Base-by-base conservation (phyloP, 2,113 vertebrate genomes). In the Stictonetta naevosa region DNA sequence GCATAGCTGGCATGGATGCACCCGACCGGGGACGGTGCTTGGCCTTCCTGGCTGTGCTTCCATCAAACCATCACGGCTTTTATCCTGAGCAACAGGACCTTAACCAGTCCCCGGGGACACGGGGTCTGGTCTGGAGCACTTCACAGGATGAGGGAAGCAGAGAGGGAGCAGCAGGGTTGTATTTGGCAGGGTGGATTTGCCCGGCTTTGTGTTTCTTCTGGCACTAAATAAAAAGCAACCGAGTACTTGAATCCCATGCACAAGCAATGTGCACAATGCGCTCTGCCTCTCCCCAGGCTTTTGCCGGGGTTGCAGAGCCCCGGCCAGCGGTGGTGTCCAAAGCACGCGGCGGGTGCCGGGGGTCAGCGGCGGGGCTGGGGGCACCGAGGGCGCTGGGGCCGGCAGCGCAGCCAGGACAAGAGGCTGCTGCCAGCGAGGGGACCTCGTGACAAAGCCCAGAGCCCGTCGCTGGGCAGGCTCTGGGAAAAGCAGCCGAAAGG, bases 11-110 rank as follows among this genome's bases (percentile, higher is more conserved):
- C 10, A 1, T 1, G 14, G 68, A 4, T 23, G 46, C 69, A 34
- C 31, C 4, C 0, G 12, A 12, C 9, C 1, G 1, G 25, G 26
- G 55, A 56, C 0, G 0, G 14, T 2, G 46, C 36, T 23, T 59
- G 84, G 64, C 59, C n/a, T 67, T 48, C 52, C 6, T 0, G 6
- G 52, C 38, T 21, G 23, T 26, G 11, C 53, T 59, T 20, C 52
- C 46, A 28, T 12, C 62, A 28, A 28, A 40, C 11, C 25, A 63
- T 19, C 38, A 15, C 62, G 18, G 26, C 62, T 63, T 11, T 40
- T 18, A 40, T 40, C 36, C 40, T 28, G 62, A 26, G 62, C 26
- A 12, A 12, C 15, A 63, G 62, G 25, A 63, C 40, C 62, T 7
- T 40, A 29, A 13, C 17, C 62, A 64, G 8, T 26, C 62, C 60